Base-by-base conservation (phyloP, 2,113 vertebrate species). In the Ascaphus truei region DNA sequence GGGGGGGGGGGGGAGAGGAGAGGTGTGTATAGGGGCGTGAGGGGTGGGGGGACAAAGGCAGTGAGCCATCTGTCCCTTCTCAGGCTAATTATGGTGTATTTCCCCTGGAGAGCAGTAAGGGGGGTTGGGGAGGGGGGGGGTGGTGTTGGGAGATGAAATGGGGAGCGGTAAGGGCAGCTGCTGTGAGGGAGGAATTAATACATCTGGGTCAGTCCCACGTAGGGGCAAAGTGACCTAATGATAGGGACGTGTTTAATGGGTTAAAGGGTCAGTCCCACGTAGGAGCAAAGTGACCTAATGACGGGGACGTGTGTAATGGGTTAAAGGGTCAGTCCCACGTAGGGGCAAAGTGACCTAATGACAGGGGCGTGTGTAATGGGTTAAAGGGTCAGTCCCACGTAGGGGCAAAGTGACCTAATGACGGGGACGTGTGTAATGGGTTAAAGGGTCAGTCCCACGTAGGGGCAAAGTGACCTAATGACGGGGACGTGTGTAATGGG, bases 71-170 rank as follows among this genome's bases (percentile, higher is more conserved):
- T 69, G 67, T 61, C 67, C 47, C 29, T 57, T 61, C 33, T 51
- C 33, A 36, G 67, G 67, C 67, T 69, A 69, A 69, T 69, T 69
- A 69, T 30, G 56, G 66, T 56, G 67, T 61, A 61, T 61, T 69
- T 60, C 45, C 67, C 67, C 67, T 61, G 56, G 67, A 69, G 67
- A 61, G 50, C 39, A 52, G 7, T 20, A 5, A 23, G 39, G 55
- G 8, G 12, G 56, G 39, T 47, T 34, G 13, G 45, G 66, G 23
- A 52, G 34, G 33, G 25, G 31, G 30, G 52, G 57, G 56, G 56
- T 61, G 67, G 56, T 69, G 67, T 45, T 61, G 23, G n/a, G n/a
- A n/a, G n/a, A n/a, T n/a, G n/a, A n/a, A n/a, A n/a, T n/a, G n/a
- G n/a, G n/a, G n/a, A n/a, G n/a, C n/a, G n/a, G n/a, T n/a, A n/a